phyloP scores from a whole-genome alignment of 1,140 invertebrate genomes.

The Bathynomus jamesi region DNA sequence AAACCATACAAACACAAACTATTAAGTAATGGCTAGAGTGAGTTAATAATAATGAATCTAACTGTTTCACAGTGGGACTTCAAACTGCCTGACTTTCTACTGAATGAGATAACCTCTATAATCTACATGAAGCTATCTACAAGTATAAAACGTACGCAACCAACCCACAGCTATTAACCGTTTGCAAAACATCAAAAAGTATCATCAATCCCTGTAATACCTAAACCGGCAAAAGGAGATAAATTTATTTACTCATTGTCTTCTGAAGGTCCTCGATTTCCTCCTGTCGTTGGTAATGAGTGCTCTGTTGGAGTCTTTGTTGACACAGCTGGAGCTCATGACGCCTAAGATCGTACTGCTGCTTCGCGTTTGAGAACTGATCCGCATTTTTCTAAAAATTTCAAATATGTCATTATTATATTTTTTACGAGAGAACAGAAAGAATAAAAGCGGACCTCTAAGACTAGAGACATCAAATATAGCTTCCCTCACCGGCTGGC shows the following conservation, averaged over 20 bases:
- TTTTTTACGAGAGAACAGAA: no score
- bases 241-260: slow-evolving; percentile 43
- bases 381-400: slow-evolving; percentile 32
- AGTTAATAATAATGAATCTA: no score
- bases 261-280: slow-evolving; percentile 56
- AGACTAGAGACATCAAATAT: no score
- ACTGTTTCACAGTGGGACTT: no score
- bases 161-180: neutral
- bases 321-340: slow-evolving; percentile 62
- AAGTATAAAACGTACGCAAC: no score
- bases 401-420: slow-evolving; percentile 7
- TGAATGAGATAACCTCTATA: no score
- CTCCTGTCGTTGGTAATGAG: slow-evolving; percentile 65
- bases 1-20: slow-evolving; percentile 1
- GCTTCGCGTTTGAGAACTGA: slow-evolving; percentile 54
- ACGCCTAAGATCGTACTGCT: slow-evolving; percentile 59
- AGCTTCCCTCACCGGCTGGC: no score
- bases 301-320: slow-evolving; percentile 62
- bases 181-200: neutral
- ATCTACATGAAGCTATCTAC: no score
- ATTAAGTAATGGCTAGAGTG: neutral
- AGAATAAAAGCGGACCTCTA: no score
- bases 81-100: no score
- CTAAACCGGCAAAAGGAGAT: no score
- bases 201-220: no score